Percentiles rank a stretch among this genome's conserved stretches.
Conservation (phyloP, 2,113 vertebrate species). For the Ptyas mucosa region DNA sequence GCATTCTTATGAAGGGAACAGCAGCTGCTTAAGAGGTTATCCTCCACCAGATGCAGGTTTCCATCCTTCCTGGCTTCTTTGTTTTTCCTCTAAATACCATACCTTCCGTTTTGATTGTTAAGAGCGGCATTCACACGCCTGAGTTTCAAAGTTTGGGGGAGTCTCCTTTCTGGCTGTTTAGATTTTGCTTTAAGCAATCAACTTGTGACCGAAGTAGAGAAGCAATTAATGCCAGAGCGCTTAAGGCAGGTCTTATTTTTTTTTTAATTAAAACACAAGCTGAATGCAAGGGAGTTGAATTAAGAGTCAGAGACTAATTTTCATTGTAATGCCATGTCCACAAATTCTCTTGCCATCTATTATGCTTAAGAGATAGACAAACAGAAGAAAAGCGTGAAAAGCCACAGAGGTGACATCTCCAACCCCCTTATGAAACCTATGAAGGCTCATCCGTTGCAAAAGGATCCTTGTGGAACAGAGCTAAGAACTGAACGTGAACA, state of each 20-base stretch:
- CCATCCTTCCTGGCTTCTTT: background rate
- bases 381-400: too few species aligned
- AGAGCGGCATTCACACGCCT: background rate
- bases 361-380: background rate
- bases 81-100: background rate
- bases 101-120: background rate
- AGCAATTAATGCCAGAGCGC: background rate
- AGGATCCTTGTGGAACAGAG: background rate
- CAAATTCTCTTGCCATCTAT: background rate
- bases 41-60: background rate
- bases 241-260: background rate
- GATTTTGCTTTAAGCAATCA: background rate
- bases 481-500: background rate
- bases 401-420: background rate
- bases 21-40: background rate
- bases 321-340: background rate
- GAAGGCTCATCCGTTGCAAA: background rate
- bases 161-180: background rate
- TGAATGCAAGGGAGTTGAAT: background rate
- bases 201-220: background rate
- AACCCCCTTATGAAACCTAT: background rate
- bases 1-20: background rate
- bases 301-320: background rate
- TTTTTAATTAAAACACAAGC: background rate
- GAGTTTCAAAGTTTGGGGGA: background rate